A percentile compares a stretch with the other conserved stretches of the same genome.
Evolutionary conservation across 2,113 vertebrate genomes (phyloP).

Genomic region (zebrafish (Danio rerio)): DNA sequence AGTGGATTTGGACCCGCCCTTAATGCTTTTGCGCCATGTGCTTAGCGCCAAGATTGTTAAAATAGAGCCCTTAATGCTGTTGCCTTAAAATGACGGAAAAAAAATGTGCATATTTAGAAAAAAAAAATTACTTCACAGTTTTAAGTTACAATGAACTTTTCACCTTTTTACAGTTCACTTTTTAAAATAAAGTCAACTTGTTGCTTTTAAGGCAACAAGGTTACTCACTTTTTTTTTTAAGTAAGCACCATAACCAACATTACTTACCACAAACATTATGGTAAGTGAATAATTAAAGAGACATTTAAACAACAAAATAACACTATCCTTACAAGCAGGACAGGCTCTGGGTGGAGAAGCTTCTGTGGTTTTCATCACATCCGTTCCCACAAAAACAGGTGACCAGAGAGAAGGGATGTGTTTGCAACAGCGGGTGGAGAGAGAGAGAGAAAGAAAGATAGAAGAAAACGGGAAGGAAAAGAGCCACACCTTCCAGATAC

Average conservation of each 20-base stretch:
- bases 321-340: neutral
- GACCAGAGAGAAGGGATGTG: conserved; percentile 45
- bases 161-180: no score
- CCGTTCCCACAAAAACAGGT: conserved; percentile 42
- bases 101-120: no score
- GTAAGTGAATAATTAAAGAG: conserved; percentile 6
- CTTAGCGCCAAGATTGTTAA: no score
- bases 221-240: no score
- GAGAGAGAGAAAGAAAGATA: neutral
- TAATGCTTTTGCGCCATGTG: no score
- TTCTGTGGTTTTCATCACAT: conserved; percentile 54
- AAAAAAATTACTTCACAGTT: no score
- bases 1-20: no score
- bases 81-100: no score
- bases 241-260: neutral
- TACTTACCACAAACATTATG: neutral
- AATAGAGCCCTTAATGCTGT: no score
- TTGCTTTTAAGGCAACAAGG: no score
- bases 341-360: conserved; percentile 46
- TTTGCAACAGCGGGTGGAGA: conserved; percentile 9
- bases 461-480: conserved; percentile 33
- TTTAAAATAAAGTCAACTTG: no score
- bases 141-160: no score
- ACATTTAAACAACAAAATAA: neutral
- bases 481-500: neutral